A percentile compares a stretch with the other conserved stretches of the same genome.
phyloP scores from a whole-genome alignment of 1,140 invertebrate genomes.

The Sipha flava region DNA sequence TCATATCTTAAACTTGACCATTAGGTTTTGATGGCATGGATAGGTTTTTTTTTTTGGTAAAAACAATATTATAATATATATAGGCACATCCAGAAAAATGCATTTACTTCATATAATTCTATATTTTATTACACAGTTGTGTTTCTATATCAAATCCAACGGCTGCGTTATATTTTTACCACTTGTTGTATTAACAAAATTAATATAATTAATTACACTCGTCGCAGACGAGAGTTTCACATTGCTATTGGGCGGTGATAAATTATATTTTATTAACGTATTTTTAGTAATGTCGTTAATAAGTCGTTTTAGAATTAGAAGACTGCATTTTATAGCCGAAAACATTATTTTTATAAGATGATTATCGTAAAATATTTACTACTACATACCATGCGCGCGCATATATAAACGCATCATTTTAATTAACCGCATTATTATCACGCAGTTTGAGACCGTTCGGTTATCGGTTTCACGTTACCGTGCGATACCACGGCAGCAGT shows the following conservation, averaged over 20 bases:
- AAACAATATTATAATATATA: no score
- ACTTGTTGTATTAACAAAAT: constrained; percentile 3
- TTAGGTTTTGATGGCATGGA: no score
- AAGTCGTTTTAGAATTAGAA: constrained; percentile 5
- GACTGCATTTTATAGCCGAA: background rate
- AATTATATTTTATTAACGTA: constrained; percentile 17
- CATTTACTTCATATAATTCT: no score
- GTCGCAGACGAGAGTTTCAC: background rate
- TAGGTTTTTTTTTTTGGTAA: no score
- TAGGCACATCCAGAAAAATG: no score
- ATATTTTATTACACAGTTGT: no score
- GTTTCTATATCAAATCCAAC: no score
- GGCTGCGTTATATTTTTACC: background rate
- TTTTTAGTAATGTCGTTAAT: constrained; percentile 20
- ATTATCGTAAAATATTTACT: background rate
- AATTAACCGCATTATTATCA: background rate
- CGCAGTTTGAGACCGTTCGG: background rate
- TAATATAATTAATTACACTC: constrained; percentile 10
- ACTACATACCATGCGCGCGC: background rate
- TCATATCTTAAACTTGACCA: no score
- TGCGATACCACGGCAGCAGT: no score
- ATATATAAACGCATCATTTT: background rate
- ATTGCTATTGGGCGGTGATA: background rate
- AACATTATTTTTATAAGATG: background rate
- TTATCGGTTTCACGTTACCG: background rate